Conservation (phyloP, 2,113 vertebrate species). For the Vicugna pacos region DNA sequence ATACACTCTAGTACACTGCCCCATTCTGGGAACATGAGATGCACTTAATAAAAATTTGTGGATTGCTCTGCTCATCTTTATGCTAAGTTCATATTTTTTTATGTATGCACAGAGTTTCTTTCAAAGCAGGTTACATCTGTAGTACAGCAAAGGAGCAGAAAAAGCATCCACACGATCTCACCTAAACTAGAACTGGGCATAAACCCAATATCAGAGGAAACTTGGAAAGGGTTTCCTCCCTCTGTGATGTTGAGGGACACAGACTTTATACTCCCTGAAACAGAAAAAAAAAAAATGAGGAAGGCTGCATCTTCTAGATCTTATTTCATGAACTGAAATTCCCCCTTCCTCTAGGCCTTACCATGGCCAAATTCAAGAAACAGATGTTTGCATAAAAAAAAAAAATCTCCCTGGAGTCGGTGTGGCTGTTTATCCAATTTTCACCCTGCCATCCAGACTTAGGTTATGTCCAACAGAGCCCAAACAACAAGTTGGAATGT, state of each 20-base stretch:
- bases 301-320: conserved; percentile 43
- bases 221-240: background rate
- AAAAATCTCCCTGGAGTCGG: conserved; percentile 50
- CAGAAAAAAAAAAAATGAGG: background rate
- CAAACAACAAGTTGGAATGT: conserved; percentile 31
- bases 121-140: background rate
- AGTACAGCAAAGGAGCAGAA: background rate
- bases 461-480: conserved; percentile 5
- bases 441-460: conserved; percentile 62
- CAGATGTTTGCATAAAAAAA: conserved; percentile 75
- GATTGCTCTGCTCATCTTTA: background rate
- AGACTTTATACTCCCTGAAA: conserved; percentile 2
- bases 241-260: background rate
- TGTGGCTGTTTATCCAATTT: conserved; percentile 77
- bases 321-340: conserved; percentile 28
- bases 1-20: accelerated
- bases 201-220: background rate
- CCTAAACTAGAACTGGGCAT: background rate
- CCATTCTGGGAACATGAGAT: background rate
- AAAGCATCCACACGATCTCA: background rate
- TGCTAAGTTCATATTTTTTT: background rate
- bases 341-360: conserved; percentile 37
- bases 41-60: background rate
- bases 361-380: conserved; percentile 75
- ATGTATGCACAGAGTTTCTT: background rate